A percentile compares a stretch with the other conserved stretches of the same genome.
These are phyloP conservation scores for Gymnodraco acuticeps DNA, from an alignment of 2,797 vertebrate species.

Conservation along the genomic window DNA sequence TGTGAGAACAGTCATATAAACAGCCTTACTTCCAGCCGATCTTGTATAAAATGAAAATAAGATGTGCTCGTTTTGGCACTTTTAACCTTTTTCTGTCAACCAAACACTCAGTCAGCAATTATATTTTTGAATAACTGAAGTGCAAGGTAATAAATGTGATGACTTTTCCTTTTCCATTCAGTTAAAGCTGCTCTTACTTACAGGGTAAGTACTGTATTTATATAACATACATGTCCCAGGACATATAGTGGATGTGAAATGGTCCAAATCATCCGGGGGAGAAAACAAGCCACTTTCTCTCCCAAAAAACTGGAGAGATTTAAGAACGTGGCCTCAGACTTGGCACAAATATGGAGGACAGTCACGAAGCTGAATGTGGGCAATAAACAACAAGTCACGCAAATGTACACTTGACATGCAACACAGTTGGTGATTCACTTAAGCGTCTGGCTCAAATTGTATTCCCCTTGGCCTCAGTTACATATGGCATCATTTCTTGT, in stretches of 20 bases:
- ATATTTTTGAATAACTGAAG: conserved; percentile 3
- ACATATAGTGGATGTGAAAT: conserved; percentile 68
- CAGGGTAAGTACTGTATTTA: conserved; percentile 55
- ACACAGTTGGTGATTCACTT: conserved; percentile 79
- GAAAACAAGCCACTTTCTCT: conserved; percentile 67
- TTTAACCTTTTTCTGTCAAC: not conserved
- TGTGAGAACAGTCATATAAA: not conserved
- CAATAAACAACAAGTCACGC: conserved; percentile 85
- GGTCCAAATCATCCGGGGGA: conserved; percentile 53
- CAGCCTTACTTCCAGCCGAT: not conserved
- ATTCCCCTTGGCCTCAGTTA: conserved; percentile 68
- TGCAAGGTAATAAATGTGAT: not conserved
- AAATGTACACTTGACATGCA: conserved; percentile 82
- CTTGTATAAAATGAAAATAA: not conserved
- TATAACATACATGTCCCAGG: conserved; percentile 61
- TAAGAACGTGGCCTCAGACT: conserved; percentile 78
- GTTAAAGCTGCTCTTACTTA: not conserved
- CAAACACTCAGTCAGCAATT: conserved; percentile 15
- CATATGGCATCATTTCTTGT: conserved; percentile 75
- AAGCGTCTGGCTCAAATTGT: conserved; percentile 69
- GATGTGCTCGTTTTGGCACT: not conserved
- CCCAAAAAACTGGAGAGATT: conserved; percentile 75
- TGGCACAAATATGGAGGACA: conserved; percentile 78
- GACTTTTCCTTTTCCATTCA: conserved; percentile 18
- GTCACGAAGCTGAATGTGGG: conserved; percentile 80